Evolutionary conservation across 1,140 invertebrate species (phyloP), one percentile per base, ranked within the genome.

Genomic region (Andricus grossulariae): DNA sequence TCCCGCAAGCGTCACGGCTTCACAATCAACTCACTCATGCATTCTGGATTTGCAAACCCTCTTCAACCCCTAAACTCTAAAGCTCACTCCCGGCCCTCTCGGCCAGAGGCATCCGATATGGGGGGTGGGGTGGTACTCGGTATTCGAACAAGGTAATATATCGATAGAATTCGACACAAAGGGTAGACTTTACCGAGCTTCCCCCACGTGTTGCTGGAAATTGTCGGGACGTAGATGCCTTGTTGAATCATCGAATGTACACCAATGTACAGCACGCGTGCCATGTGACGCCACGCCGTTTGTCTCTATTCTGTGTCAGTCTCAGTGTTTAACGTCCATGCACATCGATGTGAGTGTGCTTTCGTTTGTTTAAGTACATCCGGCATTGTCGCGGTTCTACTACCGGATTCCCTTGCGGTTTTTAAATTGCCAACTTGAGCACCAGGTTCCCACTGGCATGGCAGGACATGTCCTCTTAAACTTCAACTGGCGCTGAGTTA

Each of bases 21-120:
- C 82, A 80, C 80, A 80, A 83, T 83, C 82, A 75, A 80, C 78
- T 73, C 78, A 78, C 50, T 82, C 82, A 77, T 80, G 82, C 82
- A 80, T 80, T 77, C 75, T 75, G 57, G 25, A 74, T 80, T 77
- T 75, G 55, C 57, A 66, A 71, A 51, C 55, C 57, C 71, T 72
- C 51, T 66, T 18, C 39, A 49, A 55, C 50, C 50, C 13, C 25
- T 32, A 5, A 18, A 51, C 21, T 25, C 51, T 10, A 39, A 32
- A 49, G 16, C 50, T n/a, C 21, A 15, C 50, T 19, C 45, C 39
- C 19, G 49, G 16, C 10, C 32, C 72, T 15, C 52, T 73, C 11
- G 72, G n/a, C 71, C 16, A 55, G 39, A 39, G 57, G 57, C 57
- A 66, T 66, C 57, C 57, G 12, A 15, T n/a, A 8, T 21, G 54